A percentile compares a stretch with the other conserved stretches of the same genome.
Conservation (phyloP, 2,888 invertebrate species). For the Auanema freiburgensis region DNA sequence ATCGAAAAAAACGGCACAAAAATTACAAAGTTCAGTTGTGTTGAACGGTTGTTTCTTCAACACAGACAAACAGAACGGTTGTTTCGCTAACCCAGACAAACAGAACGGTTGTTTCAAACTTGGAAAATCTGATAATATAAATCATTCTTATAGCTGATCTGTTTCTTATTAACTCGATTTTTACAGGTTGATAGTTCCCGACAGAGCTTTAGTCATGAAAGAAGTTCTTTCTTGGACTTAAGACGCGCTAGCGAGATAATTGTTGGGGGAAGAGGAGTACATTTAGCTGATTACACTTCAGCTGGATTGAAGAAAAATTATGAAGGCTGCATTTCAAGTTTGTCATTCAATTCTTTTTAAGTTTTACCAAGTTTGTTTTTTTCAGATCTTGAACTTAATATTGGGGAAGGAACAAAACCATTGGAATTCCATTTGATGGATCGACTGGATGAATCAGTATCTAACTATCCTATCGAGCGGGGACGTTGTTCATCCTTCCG, state of each 20-base stretch:
- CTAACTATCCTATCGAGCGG: not conserved
- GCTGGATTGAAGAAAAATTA: slow-evolving; percentile 23
- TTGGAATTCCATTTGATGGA: not conserved
- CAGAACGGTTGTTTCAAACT: not conserved
- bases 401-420: not conserved
- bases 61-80: not conserved
- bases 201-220: slow-evolving; percentile 28
- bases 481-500: slow-evolving; percentile 31
- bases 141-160: too few relatives aligned
- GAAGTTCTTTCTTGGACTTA: slow-evolving; percentile 27
- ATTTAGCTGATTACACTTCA: not conserved
- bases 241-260: slow-evolving; percentile 23
- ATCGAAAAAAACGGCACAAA: too few relatives aligned
- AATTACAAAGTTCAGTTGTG: too few relatives aligned
- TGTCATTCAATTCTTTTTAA: slow-evolving; percentile 3
- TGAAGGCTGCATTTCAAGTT: slow-evolving; percentile 45
- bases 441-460: slow-evolving; percentile 11
- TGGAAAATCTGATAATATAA: too few relatives aligned
- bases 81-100: not conserved
- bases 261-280: slow-evolving; percentile 21
- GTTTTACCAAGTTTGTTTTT: not conserved
- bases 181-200: slow-evolving; percentile 33
- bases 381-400: not conserved
- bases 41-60: too few relatives aligned
- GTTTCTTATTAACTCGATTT: not conserved